Evolutionary conservation across 2,797 vertebrate species (phyloP), one percentile per base, ranked within the genome.

Genomic region (Lithobates sylvaticus): DNA sequence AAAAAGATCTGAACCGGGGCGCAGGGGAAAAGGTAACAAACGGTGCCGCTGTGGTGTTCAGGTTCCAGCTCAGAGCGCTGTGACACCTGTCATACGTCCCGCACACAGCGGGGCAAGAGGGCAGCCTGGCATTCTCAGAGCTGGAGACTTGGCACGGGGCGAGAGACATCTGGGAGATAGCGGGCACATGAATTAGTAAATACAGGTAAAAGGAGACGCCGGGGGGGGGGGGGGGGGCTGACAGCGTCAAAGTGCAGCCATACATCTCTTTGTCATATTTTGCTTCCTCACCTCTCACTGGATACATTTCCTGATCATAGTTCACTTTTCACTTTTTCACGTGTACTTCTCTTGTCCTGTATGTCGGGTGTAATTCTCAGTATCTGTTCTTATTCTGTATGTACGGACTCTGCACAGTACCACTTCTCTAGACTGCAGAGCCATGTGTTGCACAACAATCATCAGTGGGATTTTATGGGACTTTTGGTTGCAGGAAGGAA

Each of bases 111-210:
- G 68, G 32, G 21, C 32, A 81, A 18, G 9, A 44, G 44, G 73
- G 79, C 79, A 69, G 27, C 26, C 47, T 69, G 73, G 85, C 73
- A 86, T 76, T 67, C 32, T 50, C 47, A 42, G 78, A 29, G 39
- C 27, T 58, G 71, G 54, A 47, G 34, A 71, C 34, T 76, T 86
- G 85, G 85, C 85, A 81, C 74, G 6, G 39, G 39, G 13, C 32
- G 36, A 58, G 74, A 29, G 76, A 76, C 85, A 86, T 82, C 80
- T 82, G 85, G 85, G 79, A 86, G 85, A 86, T 83, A 83, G 67
- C 29, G 73, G 78, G 73, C 39, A 58, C 80, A 86, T 86, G 68
- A 86, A 86, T 82, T 72, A 86, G 76, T 86, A 86, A 86, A 50
- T 61, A 64, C 36, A 32, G 73, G 85, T 78, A 86, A 86, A 36